Conservation (phyloP, 2,797 vertebrate genomes). For the Ctenosaura bakeri region DNA sequence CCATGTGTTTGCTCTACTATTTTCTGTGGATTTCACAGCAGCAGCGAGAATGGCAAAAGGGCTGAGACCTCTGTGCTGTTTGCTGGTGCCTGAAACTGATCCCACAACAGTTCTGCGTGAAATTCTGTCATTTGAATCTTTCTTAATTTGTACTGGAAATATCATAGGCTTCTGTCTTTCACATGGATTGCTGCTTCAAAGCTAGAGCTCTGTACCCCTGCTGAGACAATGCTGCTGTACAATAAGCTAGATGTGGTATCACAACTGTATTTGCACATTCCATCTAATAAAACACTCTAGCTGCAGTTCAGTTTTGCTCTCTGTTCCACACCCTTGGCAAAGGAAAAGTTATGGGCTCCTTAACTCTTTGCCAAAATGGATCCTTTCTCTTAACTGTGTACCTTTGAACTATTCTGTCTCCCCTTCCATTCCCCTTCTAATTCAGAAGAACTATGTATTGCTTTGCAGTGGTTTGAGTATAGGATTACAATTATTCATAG, state of each 20-base stretch:
- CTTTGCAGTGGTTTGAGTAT: background rate
- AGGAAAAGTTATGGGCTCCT: background rate
- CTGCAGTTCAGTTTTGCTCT: background rate
- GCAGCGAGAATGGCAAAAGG: background rate
- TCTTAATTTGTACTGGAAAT: conserved; percentile 23
- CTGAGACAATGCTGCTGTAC: background rate
- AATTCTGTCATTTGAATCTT: background rate
- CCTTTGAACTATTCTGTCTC: background rate
- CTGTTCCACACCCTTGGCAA: background rate
- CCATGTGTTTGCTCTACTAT: background rate
- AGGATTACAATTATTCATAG: no score
- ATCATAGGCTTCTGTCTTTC: conserved; percentile 24
- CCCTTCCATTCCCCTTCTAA: no score
- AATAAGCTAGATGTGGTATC: background rate
- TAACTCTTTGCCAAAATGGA: background rate
- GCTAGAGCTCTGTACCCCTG: background rate
- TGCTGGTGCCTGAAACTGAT: background rate
- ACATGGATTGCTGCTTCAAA: conserved; percentile 19
- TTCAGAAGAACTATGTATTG: no score
- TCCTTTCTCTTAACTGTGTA: background rate
- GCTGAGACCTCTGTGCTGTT: background rate
- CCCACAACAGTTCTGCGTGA: conserved; percentile 30
- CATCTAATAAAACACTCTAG: background rate
- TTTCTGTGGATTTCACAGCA: conserved; percentile 34
- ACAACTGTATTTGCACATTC: background rate